Conservation (phyloP, 2,113 vertebrate genomes). For the Anguilla japonica region DNA sequence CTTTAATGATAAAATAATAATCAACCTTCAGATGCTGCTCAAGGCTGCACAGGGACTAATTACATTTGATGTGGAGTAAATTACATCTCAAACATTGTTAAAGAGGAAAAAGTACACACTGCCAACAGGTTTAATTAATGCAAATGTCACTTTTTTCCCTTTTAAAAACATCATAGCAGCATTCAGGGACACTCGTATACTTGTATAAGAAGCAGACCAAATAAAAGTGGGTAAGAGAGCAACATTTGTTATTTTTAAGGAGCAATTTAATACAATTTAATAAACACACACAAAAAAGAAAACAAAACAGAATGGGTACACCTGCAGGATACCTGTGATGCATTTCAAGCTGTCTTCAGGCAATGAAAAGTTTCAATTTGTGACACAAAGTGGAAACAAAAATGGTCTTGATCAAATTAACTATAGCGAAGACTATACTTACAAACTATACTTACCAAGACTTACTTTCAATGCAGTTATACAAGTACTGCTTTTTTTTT, state of each 20-base stretch:
- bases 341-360: too few species aligned
- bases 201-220: neutral
- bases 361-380: too few species aligned
- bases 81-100: slow-evolving; percentile 6
- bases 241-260: neutral
- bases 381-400: too few species aligned
- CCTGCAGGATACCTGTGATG: too few species aligned
- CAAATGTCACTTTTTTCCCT: slow-evolving; percentile 6
- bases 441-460: too few species aligned
- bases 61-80: neutral
- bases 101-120: slow-evolving; percentile 8
- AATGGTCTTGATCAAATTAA: too few species aligned
- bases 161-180: neutral
- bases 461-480: too few species aligned
- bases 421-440: too few species aligned
- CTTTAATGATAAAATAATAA: neutral
- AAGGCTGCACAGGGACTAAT: slow-evolving; percentile 18
- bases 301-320: too few species aligned
- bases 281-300: neutral
- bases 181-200: neutral
- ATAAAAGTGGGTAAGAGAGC: too few species aligned
- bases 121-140: slow-evolving; percentile 27
- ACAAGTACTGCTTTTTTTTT: too few species aligned
- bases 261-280: neutral
- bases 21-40: neutral